These are phyloP conservation scores for Tetragonula clypearis DNA, from an alignment of 1,140 invertebrate species.

Conservation along the genomic window DNA sequence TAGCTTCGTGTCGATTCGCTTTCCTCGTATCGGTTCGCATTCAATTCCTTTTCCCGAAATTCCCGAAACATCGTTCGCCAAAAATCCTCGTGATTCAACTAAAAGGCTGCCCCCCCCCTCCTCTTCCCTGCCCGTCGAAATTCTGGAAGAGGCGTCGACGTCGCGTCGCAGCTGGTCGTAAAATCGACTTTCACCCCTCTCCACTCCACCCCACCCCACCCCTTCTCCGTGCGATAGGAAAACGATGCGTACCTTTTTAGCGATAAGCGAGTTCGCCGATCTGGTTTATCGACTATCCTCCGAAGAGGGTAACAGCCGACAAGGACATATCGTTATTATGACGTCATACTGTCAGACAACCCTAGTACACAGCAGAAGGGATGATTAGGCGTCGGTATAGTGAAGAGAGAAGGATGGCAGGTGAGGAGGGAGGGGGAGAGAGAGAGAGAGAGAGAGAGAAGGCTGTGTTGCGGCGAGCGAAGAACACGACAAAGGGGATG, in stretches of 20 bases:
- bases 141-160: too few species aligned
- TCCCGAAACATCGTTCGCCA: background rate
- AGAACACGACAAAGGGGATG: slow-evolving; percentile 46
- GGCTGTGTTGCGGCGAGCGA: slow-evolving; percentile 36
- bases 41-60: too few species aligned
- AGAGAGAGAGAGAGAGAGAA: background rate
- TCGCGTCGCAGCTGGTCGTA: slow-evolving; percentile 17
- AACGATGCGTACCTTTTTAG: slow-evolving; percentile 40
- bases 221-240: background rate
- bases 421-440: too few species aligned
- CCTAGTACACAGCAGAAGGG: slow-evolving; percentile 24
- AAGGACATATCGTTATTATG: slow-evolving; percentile 62
- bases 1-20: too few species aligned
- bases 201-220: too few species aligned
- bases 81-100: background rate
- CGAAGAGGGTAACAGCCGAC: slow-evolving; percentile 54
- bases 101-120: too few species aligned
- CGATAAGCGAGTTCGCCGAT: slow-evolving; percentile 42
- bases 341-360: slow-evolving; percentile 60
- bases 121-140: background rate
- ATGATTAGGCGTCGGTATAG: slow-evolving; percentile 35
- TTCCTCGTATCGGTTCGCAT: too few species aligned
- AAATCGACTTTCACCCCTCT: slow-evolving; percentile 20
- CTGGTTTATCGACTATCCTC: slow-evolving; percentile 42
- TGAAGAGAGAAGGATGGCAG: background rate